Evolutionary conservation across 2,888 invertebrate genomes (phyloP).

Genomic region (Mythimna impura): DNA sequence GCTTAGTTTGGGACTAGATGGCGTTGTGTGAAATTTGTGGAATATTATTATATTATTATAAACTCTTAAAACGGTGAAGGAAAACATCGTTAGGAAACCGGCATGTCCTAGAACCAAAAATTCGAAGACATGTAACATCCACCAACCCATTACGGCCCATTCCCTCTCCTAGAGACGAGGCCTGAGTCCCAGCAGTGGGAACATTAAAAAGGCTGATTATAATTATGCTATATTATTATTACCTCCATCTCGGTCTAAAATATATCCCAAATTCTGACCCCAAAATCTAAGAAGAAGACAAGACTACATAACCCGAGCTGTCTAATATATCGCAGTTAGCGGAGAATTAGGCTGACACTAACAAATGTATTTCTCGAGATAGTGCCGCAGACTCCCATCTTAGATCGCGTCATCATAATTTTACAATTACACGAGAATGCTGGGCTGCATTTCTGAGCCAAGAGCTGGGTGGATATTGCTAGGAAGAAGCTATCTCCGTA

Average conservation of each 20-base stretch:
- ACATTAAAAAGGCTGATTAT: too few species aligned
- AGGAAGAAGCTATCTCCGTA: background rate
- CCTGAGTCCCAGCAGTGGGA: too few species aligned
- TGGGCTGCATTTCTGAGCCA: background rate
- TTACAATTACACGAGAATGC: constrained; percentile 1
- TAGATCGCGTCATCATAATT: constrained; percentile 32
- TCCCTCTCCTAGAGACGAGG: too few species aligned
- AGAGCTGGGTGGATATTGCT: background rate
- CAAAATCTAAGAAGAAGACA: background rate
- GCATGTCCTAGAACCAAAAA: too few species aligned
- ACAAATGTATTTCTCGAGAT: constrained; percentile 36
- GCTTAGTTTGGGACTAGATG: too few species aligned
- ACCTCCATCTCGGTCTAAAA: background rate
- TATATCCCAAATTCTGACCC: background rate
- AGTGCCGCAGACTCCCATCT: background rate
- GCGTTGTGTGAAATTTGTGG: too few species aligned
- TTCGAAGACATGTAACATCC: too few species aligned
- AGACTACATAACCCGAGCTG: constrained; percentile 2
- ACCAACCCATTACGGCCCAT: too few species aligned
- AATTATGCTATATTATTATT: too few species aligned
- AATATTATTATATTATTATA: too few species aligned
- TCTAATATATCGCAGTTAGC: constrained; percentile 22
- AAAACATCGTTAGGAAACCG: too few species aligned
- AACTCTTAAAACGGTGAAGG: too few species aligned
- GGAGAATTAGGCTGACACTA: constrained; percentile 37